Percentiles rank a stretch among this genome's conserved stretches.
These are phyloP conservation scores for Phalacrocorax brasilianus DNA, from an alignment of 2,113 vertebrate species.

Conservation along the genomic window DNA sequence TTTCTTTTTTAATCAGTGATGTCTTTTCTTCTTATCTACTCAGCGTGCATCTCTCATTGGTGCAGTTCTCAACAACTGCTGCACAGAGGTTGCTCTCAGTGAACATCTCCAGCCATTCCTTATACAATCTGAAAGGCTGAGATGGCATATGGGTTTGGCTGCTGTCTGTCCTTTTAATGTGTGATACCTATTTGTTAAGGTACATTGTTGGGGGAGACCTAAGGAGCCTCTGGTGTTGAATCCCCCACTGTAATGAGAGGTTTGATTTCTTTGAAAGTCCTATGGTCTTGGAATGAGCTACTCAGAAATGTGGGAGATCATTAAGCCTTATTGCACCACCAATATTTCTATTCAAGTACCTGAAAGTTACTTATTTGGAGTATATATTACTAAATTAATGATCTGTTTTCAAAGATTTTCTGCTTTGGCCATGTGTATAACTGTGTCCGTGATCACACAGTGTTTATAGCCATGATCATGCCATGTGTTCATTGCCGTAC, in stretches of 20 bases:
- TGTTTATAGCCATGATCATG: too few species aligned
- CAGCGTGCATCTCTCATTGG: not conserved
- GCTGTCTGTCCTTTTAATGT: not conserved
- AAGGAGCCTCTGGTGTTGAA: not conserved
- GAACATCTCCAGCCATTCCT: not conserved
- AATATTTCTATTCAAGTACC: not conserved
- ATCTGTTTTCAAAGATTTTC: too few species aligned
- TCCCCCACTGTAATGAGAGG: not conserved
- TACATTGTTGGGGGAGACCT: not conserved
- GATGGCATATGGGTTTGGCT: not conserved
- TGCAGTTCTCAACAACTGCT: not conserved
- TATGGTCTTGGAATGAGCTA: not conserved
- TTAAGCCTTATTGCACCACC: rapidly evolving
- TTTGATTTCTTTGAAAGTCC: not conserved
- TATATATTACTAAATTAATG: not conserved
- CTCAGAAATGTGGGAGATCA: not conserved
- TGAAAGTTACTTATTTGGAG: not conserved
- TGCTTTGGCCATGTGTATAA: too few species aligned
- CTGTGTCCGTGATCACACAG: too few species aligned
- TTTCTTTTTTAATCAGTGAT: not conserved
- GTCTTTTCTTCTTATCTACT: not conserved
- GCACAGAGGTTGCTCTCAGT: not conserved
- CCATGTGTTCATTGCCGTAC: too few species aligned
- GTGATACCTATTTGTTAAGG: not conserved
- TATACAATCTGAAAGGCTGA: not conserved